These are phyloP conservation scores for Acanthochromis polyacanthus DNA, from an alignment of 2,113 vertebrate genomes.

Conservation along the genomic window DNA sequence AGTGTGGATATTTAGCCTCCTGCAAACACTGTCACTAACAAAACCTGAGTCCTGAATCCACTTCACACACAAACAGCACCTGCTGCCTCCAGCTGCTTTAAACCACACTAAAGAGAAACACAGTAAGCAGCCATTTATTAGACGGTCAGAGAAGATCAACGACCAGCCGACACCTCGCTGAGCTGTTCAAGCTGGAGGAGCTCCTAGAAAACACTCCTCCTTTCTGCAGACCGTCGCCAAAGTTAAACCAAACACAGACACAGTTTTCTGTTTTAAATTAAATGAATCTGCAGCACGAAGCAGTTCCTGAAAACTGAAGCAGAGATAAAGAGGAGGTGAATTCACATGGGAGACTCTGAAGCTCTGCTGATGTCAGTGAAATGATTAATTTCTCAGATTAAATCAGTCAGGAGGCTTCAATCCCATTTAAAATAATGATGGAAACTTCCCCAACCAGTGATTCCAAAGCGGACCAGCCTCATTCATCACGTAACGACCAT, in stretches of 20 bases:
- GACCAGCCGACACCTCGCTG: conserved; percentile 43
- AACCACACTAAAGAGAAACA: conserved; percentile 10
- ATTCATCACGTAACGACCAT: neutral
- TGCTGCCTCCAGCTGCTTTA: conserved; percentile 11
- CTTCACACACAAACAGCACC: conserved; percentile 5
- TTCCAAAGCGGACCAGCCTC: conserved; percentile 26
- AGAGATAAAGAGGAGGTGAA: conserved; percentile 31
- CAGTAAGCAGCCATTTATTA: too few species aligned
- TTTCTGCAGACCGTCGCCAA: neutral
- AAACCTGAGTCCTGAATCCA: neutral
- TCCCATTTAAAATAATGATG: conserved; percentile 32
- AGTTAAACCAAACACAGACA: conserved; percentile 29
- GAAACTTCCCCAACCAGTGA: conserved; percentile 6
- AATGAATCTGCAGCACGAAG: conserved; percentile 18
- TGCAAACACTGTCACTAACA: neutral
- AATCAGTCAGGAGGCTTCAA: neutral
- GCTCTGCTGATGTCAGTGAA: conserved; percentile 18
- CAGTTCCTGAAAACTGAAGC: conserved; percentile 17
- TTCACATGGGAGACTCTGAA: conserved; percentile 28
- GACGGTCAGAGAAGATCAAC: conserved; percentile 28
- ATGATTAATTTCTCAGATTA: conserved; percentile 21
- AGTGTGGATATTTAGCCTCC: too few species aligned
- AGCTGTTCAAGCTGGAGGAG: conserved; percentile 11
- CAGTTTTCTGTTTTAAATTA: conserved; percentile 28
- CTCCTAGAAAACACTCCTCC: neutral